These are phyloP conservation scores for Patiria miniata DNA, from an alignment of 35 echinoderm and acorn worm species.

Conservation along the genomic window DNA sequence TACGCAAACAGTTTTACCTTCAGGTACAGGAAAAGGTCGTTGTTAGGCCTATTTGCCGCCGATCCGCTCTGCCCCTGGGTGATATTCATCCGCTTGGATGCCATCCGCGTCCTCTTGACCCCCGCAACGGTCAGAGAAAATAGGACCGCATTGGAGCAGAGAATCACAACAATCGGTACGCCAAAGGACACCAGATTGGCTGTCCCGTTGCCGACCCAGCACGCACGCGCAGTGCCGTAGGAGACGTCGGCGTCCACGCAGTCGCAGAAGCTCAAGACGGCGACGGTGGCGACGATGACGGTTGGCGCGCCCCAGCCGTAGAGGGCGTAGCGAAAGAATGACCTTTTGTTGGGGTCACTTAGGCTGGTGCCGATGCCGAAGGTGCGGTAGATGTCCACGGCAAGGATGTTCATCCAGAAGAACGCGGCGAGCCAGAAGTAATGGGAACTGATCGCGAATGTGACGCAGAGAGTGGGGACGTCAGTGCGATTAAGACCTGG, in stretches of 20 bases:
- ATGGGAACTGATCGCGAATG: slow-evolving; percentile 31
- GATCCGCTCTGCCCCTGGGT: neutral
- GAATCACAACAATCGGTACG: slow-evolving; percentile 37
- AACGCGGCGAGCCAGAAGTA: slow-evolving; percentile 56
- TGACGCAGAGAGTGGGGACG: neutral
- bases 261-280: slow-evolving; percentile 32
- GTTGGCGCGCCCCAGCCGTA: slow-evolving; percentile 56
- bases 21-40: slow-evolving; percentile 38
- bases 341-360: neutral
- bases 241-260: slow-evolving; percentile 12
- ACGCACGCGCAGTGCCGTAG: slow-evolving; percentile 41
- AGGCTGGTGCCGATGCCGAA: slow-evolving; percentile 45
- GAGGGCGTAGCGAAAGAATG: slow-evolving; percentile 20
- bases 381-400: slow-evolving; percentile 55
- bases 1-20: slow-evolving; percentile 32
- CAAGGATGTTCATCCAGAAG: slow-evolving; percentile 67
- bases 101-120: slow-evolving; percentile 31
- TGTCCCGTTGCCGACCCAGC: slow-evolving; percentile 40
- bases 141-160: slow-evolving; percentile 50
- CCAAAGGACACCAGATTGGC: slow-evolving; percentile 51
- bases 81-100: slow-evolving; percentile 20
- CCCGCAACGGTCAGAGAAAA: slow-evolving; percentile 38
- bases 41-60: neutral
- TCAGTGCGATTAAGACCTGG: neutral
- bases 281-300: slow-evolving; percentile 35